Evolutionary conservation across 1,140 invertebrate species (phyloP).

Genomic region (Psix sp.): DNA sequence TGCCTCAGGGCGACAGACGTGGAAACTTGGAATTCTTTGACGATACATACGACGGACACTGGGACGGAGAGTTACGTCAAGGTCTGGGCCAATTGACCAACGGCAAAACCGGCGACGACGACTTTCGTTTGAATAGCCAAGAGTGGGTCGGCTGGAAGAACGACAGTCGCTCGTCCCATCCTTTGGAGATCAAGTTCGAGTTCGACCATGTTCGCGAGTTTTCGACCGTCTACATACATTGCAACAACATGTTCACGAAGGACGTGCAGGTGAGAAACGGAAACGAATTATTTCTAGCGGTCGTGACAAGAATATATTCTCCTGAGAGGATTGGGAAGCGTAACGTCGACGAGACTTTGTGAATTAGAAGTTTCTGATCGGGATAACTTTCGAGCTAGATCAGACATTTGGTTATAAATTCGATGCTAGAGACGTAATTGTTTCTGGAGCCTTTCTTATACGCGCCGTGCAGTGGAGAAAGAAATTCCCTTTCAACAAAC

Average conservation of each 20-base stretch:
- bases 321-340: conserved; percentile 30
- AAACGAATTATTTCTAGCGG: conserved; percentile 44
- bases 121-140: conserved; percentile 85
- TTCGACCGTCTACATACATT: conserved; percentile 88
- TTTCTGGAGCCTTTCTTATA: no score
- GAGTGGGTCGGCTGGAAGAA: conserved; percentile 96
- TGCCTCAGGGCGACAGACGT: conserved; percentile 85
- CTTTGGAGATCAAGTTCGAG: conserved; percentile 89
- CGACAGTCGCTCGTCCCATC: conserved; percentile 82
- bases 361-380: conserved; percentile 38
- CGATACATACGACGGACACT: conserved; percentile 93
- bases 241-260: conserved; percentile 88
- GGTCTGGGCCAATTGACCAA: conserved; percentile 93
- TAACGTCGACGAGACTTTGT: conserved; percentile 17
- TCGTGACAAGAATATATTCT: conserved; percentile 44
- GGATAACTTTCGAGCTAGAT: conserved; percentile 18
- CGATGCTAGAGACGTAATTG: no score
- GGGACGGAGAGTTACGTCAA: conserved; percentile 81
- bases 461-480: no score
- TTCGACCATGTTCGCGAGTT: conserved; percentile 93
- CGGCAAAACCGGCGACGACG: conserved; percentile 83
- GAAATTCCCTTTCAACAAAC: no score
- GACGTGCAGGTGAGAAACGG: conserved; percentile 83
- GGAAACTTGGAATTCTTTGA: conserved; percentile 92
- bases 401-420: conserved; percentile 16